Conservation (phyloP, 2,113 vertebrate genomes). For the Anarrhichthys ocellatus region DNA sequence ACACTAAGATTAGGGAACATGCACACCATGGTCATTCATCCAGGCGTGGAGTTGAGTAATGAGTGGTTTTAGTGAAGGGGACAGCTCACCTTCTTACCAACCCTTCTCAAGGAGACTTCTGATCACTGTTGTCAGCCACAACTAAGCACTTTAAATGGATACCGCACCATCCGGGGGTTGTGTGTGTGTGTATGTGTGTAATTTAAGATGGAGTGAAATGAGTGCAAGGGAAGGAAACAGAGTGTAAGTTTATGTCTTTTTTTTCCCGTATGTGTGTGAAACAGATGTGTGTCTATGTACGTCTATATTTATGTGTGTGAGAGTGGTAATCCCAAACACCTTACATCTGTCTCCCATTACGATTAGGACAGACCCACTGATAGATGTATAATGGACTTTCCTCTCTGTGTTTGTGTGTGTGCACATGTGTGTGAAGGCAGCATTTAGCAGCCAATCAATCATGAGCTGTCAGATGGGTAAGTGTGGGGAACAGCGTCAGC, state of each 20-base stretch:
- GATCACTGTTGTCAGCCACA: constrained; percentile 80
- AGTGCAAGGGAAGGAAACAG: constrained; percentile 20
- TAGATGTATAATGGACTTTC: constrained; percentile 66
- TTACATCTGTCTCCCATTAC: constrained; percentile 74
- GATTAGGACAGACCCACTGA: constrained; percentile 57
- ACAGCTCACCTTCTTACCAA: constrained; percentile 82
- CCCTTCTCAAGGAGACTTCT: constrained; percentile 82
- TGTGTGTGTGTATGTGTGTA: constrained; percentile 46
- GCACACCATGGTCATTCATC: constrained; percentile 69
- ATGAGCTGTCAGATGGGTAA: constrained; percentile 69
- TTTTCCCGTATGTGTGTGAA: constrained; percentile 8
- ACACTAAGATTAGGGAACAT: constrained; percentile 47
- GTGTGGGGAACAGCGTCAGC: constrained; percentile 69
- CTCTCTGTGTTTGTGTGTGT: constrained; percentile 36
- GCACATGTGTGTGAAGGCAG: constrained; percentile 54
- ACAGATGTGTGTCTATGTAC: constrained; percentile 20
- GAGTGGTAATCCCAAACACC: constrained; percentile 36
- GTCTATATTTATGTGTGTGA: constrained; percentile 4
- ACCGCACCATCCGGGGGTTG: constrained; percentile 46
- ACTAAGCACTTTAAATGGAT: constrained; percentile 76
- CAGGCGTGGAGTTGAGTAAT: constrained; percentile 76
- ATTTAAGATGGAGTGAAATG: constrained; percentile 29
- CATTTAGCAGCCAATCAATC: constrained; percentile 77
- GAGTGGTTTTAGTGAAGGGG: constrained; percentile 79
- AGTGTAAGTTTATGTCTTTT: constrained; percentile 19